phyloP scores from a whole-genome alignment of 2,797 vertebrate species.

The Eidolon dupreanum region DNA sequence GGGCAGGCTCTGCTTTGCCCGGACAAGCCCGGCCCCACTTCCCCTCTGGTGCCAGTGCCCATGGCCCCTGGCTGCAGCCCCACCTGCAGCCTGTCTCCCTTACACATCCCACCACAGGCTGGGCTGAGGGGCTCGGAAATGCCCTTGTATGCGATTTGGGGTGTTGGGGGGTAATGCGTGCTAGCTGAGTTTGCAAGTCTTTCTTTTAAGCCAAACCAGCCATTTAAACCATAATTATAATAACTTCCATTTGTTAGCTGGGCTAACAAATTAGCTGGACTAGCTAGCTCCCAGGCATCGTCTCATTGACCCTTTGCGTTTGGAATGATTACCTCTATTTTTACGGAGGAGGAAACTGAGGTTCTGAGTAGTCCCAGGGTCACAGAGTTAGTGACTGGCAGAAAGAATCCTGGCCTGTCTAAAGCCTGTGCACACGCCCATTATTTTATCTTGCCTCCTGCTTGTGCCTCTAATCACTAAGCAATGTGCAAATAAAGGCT shows the following conservation, averaged over 20 bases:
- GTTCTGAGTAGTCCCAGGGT: neutral
- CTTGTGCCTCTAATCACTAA: neutral
- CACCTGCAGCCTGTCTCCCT: neutral
- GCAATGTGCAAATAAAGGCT: neutral
- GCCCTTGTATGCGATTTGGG: neutral
- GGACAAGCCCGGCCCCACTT: slow-evolving; percentile 41
- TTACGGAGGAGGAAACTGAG: neutral
- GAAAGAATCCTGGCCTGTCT: neutral
- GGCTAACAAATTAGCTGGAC: neutral
- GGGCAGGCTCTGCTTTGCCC: slow-evolving; percentile 60
- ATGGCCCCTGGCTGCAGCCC: neutral
- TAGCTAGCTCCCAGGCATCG: neutral
- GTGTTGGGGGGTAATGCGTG: accelerated
- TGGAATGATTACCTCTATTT: neutral
- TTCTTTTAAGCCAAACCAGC: neutral
- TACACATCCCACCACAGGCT: neutral
- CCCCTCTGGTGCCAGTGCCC: neutral
- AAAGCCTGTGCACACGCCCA: neutral
- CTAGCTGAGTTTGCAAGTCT: neutral
- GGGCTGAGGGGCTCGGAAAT: neutral
- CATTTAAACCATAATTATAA: neutral
- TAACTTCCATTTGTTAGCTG: neutral
- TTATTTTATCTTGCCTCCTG: neutral
- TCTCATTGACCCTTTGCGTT: neutral
- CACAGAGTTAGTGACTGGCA: neutral